A percentile compares a stretch with the other conserved stretches of the same genome.
phyloP scores from a whole-genome alignment of 2,113 vertebrate species.

The Prunella himalayana region DNA sequence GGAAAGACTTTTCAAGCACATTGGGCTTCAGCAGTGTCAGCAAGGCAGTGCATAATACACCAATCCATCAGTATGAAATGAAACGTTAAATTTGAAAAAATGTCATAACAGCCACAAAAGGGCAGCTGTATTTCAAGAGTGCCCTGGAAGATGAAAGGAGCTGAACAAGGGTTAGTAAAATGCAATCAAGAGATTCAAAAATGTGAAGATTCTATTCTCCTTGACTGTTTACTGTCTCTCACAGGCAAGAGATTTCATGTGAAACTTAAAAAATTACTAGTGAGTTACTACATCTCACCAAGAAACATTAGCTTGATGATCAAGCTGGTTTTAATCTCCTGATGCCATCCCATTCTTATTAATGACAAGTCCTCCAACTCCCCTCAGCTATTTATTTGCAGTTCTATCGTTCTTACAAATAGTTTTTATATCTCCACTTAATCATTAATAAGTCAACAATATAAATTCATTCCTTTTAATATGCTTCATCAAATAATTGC shows the following conservation, averaged over 20 bases:
- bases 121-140: not conserved
- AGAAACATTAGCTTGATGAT: not conserved
- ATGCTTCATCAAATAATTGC: not conserved
- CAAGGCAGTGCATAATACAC: not conserved
- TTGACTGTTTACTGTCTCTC: not conserved
- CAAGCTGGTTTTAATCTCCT: not conserved
- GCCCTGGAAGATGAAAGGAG: not conserved
- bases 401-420: not conserved
- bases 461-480: not conserved
- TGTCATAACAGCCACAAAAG: not conserved
- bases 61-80: not conserved
- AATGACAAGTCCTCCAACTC: not conserved
- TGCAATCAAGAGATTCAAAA: accelerated
- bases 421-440: not conserved
- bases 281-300: not conserved
- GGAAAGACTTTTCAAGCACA: not conserved
- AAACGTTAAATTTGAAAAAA: not conserved
- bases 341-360: not conserved
- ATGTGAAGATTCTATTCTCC: not conserved
- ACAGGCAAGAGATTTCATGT: not conserved
- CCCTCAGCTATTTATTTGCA: not conserved
- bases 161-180: not conserved
- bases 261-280: not conserved
- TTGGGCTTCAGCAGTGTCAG: not conserved
- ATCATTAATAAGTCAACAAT: not conserved